These are phyloP conservation scores for Lophius piscatorius DNA, from an alignment of 2,113 vertebrate species.

Conservation along the genomic window DNA sequence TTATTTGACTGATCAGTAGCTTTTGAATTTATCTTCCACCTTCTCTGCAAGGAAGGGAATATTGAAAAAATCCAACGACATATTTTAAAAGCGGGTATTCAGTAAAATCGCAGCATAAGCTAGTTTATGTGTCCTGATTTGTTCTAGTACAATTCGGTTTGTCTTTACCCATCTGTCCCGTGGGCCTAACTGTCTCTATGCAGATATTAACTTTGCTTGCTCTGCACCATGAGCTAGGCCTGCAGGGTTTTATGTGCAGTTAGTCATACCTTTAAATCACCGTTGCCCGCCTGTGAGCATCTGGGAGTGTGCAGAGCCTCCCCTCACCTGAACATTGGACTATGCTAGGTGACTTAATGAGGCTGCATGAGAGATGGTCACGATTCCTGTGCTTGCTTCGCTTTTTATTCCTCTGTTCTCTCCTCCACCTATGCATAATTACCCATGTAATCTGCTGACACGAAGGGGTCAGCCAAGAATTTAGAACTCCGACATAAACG, in stretches of 20 bases:
- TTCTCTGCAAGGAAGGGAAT: background rate
- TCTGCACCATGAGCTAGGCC: conserved; percentile 36
- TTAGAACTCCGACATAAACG: conserved; percentile 18
- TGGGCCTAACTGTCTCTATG: conserved; percentile 25
- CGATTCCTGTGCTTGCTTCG: conserved; percentile 29
- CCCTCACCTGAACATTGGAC: conserved; percentile 19
- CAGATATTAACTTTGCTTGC: conserved; percentile 42
- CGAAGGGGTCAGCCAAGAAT: conserved; percentile 22
- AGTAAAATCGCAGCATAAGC: conserved; percentile 4
- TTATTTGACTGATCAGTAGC: too few relatives aligned
- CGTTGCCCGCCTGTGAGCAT: conserved; percentile 31
- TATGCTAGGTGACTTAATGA: conserved; percentile 66
- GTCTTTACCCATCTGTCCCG: conserved; percentile 11
- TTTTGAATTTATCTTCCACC: too few relatives aligned
- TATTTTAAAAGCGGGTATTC: background rate
- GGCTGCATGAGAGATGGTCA: conserved; percentile 61
- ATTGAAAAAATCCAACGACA: conserved; percentile 3
- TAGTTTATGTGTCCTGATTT: conserved; percentile 4
- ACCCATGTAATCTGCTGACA: conserved; percentile 53
- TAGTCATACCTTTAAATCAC: conserved; percentile 49
- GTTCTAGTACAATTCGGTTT: conserved; percentile 6
- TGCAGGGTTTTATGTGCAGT: conserved; percentile 37
- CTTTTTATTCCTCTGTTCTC: conserved; percentile 20
- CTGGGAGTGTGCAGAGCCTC: conserved; percentile 26
- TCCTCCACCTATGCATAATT: conserved; percentile 47